A percentile compares a stretch with the other conserved stretches of the same genome.
Conservation (phyloP, 2,888 invertebrate genomes). For the Tetragonisca angustula region DNA sequence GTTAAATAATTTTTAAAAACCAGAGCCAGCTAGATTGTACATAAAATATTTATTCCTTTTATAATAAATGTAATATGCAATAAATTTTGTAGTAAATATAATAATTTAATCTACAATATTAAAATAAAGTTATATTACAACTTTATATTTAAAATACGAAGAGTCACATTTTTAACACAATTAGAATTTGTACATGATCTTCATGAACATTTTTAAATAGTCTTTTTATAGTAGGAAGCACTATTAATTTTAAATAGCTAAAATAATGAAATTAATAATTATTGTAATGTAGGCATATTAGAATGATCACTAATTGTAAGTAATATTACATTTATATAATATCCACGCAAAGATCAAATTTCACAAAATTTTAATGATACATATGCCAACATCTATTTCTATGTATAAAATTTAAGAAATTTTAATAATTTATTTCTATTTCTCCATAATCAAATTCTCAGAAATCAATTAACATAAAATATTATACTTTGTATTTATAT, state of each 20-base stretch:
- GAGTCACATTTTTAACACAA: conserved; percentile 12
- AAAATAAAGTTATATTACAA: conserved; percentile 17
- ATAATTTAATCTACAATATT: conserved; percentile 21
- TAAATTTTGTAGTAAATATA: conserved; percentile 10
- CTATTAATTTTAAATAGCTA: conserved; percentile 12
- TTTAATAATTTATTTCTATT: background rate
- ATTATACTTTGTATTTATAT: background rate
- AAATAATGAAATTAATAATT: conserved; percentile 4
- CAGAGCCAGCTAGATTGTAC: background rate
- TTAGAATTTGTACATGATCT: conserved; percentile 31
- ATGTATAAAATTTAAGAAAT: background rate
- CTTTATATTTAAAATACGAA: conserved; percentile 14
- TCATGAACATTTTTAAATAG: conserved; percentile 2
- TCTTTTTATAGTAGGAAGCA: conserved; percentile 32
- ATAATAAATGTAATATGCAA: conserved; percentile 7
- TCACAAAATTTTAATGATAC: conserved; percentile 2
- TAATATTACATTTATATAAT: conserved; percentile 16
- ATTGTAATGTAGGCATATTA: conserved; percentile 6
- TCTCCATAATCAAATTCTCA: background rate
- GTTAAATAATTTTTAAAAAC: conserved; percentile 15
- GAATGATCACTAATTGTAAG: conserved; percentile 14
- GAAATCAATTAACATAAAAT: background rate
- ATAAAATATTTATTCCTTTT: conserved; percentile 37
- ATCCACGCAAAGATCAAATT: conserved; percentile 34
- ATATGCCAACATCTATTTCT: background rate